Evolutionary conservation across 2,113 vertebrate species (phyloP).

Genomic region (Merops nubicus): DNA sequence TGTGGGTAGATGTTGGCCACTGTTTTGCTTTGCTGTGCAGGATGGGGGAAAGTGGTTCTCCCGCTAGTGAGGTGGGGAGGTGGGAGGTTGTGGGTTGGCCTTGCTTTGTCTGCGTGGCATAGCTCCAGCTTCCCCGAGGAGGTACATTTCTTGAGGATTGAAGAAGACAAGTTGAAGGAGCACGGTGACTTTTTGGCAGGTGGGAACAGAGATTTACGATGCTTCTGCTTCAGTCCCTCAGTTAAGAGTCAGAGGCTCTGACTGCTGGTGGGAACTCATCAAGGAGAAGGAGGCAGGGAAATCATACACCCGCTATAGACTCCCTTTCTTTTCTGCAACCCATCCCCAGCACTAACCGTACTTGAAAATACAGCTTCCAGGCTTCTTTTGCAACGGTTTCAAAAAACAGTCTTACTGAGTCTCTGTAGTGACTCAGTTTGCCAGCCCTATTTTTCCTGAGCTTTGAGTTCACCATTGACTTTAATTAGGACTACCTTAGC

Average conservation of each 20-base stretch:
- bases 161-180: neutral
- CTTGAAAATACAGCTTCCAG: constrained; percentile 32
- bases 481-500: constrained; percentile 55
- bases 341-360: constrained; percentile 30
- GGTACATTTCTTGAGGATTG: neutral
- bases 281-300: neutral
- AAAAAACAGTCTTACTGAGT: neutral
- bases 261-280: neutral
- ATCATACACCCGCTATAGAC: neutral
- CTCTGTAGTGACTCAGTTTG: neutral
- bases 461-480: neutral
- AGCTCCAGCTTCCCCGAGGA: neutral
- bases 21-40: neutral
- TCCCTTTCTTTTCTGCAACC: neutral
- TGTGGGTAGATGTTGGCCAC: neutral
- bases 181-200: neutral
- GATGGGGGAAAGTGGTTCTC: neutral
- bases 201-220: neutral
- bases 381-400: neutral
- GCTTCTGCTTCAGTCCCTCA: accelerated
- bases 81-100: neutral
- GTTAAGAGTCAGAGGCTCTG: neutral
- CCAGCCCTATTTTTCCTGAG: neutral
- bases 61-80: neutral
- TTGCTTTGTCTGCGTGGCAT: neutral